phyloP scores from a whole-genome alignment of 2,888 invertebrate species.

The Penaeus monodon region DNA sequence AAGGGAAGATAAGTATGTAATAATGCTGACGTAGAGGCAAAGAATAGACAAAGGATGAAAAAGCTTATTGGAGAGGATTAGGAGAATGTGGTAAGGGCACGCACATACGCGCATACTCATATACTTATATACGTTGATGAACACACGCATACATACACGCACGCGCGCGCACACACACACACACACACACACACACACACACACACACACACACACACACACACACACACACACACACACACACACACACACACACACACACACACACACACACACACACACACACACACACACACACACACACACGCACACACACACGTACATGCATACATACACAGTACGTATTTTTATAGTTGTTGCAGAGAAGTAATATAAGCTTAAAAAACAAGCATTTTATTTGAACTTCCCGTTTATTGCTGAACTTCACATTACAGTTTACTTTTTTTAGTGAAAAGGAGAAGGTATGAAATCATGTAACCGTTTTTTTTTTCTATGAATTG shows the following conservation, averaged over 20 bases:
- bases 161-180: not conserved
- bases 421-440: too few relatives aligned
- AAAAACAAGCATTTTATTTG: too few relatives aligned
- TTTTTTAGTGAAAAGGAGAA: too few relatives aligned
- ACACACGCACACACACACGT: not conserved
- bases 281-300: constrained; percentile 1
- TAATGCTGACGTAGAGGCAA: too few relatives aligned
- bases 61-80: not conserved
- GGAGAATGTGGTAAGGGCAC: not conserved
- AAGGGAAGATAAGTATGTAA: too few relatives aligned
- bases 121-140: not conserved
- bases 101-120: not conserved
- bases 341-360: too few relatives aligned
- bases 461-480: too few relatives aligned
- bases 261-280: constrained; percentile 1
- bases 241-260: not conserved
- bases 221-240: not conserved
- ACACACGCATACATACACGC: not conserved
- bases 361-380: too few relatives aligned
- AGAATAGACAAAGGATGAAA: too few relatives aligned
- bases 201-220: not conserved
- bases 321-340: too few relatives aligned
- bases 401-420: too few relatives aligned
- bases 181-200: constrained; percentile 4
- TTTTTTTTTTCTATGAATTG: too few relatives aligned